These are phyloP conservation scores for Megalurothrips usitatus DNA, from an alignment of 2,888 invertebrate species.

Conservation along the genomic window DNA sequence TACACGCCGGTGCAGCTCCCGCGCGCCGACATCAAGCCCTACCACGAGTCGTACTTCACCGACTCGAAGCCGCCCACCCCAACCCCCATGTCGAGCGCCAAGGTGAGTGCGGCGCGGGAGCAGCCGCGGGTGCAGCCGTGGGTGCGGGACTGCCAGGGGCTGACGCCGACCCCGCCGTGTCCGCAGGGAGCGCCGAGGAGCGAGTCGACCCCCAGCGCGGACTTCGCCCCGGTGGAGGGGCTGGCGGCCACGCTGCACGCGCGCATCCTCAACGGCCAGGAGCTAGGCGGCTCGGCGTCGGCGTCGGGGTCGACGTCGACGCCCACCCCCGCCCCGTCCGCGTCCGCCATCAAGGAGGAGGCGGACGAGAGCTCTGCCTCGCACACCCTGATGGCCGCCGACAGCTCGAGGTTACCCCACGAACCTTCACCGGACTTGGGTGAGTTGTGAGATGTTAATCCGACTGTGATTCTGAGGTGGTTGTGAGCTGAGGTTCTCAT, in stretches of 20 bases:
- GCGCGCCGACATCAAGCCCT: conserved; percentile 66
- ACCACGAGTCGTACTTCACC: conserved; percentile 64
- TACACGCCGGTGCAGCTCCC: conserved; percentile 59
- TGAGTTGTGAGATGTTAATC: background rate
- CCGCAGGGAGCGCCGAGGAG: background rate
- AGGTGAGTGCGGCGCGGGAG: background rate
- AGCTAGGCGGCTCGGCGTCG: conserved; percentile 38
- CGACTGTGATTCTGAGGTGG: no score
- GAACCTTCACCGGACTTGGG: conserved; percentile 27
- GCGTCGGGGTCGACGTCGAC: no score
- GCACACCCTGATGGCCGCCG: conserved; percentile 3
- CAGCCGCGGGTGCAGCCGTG: no score
- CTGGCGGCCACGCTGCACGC: conserved; percentile 78
- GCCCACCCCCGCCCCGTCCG: conserved; percentile 35
- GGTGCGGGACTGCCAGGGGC: no score
- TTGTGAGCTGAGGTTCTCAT: background rate
- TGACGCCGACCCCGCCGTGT: no score
- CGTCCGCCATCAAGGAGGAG: conserved; percentile 46
- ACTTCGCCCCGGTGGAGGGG: conserved; percentile 54
- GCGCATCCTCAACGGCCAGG: conserved; percentile 64
- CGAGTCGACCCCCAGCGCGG: background rate
- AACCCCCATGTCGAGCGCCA: background rate
- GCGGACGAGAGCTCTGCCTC: conserved; percentile 36
- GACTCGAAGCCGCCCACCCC: conserved; percentile 54
- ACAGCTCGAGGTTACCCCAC: conserved; percentile 33